Evolutionary conservation across 2,113 vertebrate genomes (phyloP).

Genomic region (Nibea albiflora): DNA sequence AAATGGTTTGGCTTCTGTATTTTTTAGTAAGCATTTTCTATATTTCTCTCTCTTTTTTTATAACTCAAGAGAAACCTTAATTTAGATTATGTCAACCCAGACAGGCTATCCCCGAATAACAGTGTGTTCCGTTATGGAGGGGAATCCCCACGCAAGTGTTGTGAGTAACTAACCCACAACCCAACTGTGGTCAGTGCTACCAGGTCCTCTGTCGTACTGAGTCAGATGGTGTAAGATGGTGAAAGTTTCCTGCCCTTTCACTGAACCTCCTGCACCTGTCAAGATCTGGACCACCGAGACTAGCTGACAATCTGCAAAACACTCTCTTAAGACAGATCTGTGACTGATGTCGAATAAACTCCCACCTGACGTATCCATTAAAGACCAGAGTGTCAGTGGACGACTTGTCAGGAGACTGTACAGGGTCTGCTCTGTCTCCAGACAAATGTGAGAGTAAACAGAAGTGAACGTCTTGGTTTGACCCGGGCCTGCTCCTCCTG

Average conservation of each 20-base stretch:
- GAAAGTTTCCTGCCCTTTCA: constrained; percentile 67
- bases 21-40: constrained; percentile 60
- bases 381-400: constrained; percentile 51
- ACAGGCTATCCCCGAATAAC: constrained; percentile 75
- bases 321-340: constrained; percentile 22
- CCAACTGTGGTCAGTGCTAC: constrained; percentile 73
- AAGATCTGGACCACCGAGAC: constrained; percentile 37
- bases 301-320: constrained; percentile 54
- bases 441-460: constrained; percentile 53
- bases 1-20: constrained; percentile 67
- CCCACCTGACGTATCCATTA: constrained; percentile 49
- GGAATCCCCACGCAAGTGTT: constrained; percentile 70
- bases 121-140: constrained; percentile 60
- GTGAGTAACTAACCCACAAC: constrained; percentile 72
- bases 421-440: constrained; percentile 60
- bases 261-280: constrained; percentile 77
- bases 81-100: constrained; percentile 72
- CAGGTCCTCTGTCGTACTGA: constrained; percentile 61
- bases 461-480: constrained; percentile 41
- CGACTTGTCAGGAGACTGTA: constrained; percentile 51
- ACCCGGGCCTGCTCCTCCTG: constrained; percentile 45
- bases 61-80: constrained; percentile 55
- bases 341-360: constrained; percentile 46
- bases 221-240: constrained; percentile 52
- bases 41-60: constrained; percentile 36